These are phyloP conservation scores for Struthidea cinerea DNA, from an alignment of 2,113 vertebrate species.

Conservation along the genomic window DNA sequence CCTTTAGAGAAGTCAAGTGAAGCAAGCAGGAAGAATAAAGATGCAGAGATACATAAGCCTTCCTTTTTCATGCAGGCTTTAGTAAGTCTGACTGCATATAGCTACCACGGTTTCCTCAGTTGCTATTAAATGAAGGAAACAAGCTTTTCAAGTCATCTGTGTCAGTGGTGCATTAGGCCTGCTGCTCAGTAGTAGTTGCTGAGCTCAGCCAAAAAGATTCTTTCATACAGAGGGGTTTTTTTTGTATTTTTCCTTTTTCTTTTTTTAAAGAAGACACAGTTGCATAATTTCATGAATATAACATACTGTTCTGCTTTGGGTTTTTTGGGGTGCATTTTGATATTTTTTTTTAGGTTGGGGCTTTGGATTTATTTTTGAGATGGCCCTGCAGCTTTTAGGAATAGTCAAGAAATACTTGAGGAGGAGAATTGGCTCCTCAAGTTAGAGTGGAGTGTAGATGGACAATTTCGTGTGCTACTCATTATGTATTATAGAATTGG, in stretches of 20 bases:
- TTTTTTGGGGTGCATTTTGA: neutral
- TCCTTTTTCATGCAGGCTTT: neutral
- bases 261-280: neutral
- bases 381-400: neutral
- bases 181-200: neutral
- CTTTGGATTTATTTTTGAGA: neutral
- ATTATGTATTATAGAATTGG: neutral
- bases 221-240: neutral
- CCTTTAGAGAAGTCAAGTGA: neutral
- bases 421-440: neutral
- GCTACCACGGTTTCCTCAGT: neutral
- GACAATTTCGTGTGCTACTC: neutral
- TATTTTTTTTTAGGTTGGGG: neutral
- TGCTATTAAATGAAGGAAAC: neutral
- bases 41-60: neutral
- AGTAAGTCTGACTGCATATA: neutral
- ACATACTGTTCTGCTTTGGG: neutral
- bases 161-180: neutral
- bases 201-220: neutral
- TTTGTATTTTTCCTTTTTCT: neutral
- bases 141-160: neutral
- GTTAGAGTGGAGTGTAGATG: neutral
- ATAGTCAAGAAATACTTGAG: neutral
- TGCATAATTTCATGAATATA: neutral
- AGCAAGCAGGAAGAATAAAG: neutral